Conservation (phyloP, 2,888 invertebrate genomes). For the Spilosoma lubricipeda region DNA sequence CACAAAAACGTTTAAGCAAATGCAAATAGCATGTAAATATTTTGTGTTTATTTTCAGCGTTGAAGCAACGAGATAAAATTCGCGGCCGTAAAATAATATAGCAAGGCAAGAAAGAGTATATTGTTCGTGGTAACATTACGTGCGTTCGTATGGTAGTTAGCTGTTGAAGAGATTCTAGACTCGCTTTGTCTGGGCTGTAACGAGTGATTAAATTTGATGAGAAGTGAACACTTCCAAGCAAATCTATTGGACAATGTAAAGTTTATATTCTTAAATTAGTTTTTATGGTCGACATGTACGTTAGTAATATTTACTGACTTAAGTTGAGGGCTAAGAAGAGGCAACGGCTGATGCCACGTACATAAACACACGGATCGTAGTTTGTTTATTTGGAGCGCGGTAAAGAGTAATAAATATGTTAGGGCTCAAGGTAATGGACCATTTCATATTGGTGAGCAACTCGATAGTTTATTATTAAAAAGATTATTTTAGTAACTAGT, state of each 20-base stretch:
- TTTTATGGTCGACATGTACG: slow-evolving; percentile 39
- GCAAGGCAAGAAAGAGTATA: slow-evolving; percentile 69
- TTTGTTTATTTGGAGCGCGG: slow-evolving; percentile 19
- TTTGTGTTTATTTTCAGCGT: slow-evolving; percentile 72
- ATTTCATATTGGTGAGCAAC: slow-evolving; percentile 24
- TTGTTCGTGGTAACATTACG: slow-evolving; percentile 69
- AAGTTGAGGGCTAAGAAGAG: slow-evolving; percentile 17
- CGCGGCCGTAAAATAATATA: slow-evolving; percentile 73
- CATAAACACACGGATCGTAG: slow-evolving; percentile 7
- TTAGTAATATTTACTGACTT: slow-evolving; percentile 24
- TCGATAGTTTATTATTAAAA: slow-evolving; percentile 24
- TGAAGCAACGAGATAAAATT: slow-evolving; percentile 76
- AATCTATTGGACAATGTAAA: slow-evolving; percentile 52
- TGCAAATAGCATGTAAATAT: slow-evolving; percentile 69
- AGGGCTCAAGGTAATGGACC: slow-evolving; percentile 24
- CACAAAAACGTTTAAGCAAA: slow-evolving; percentile 53
- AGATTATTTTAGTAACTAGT: slow-evolving; percentile 23
- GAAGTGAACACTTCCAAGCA: slow-evolving; percentile 40
- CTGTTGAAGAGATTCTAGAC: slow-evolving; percentile 52
- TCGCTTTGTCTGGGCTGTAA: slow-evolving; percentile 58
- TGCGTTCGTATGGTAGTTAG: slow-evolving; percentile 63
- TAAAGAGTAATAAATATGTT: slow-evolving; percentile 26
- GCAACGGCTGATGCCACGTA: slow-evolving; percentile 9
- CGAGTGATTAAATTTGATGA: slow-evolving; percentile 63
- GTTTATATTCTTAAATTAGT: slow-evolving; percentile 47